These are phyloP conservation scores for Pemphigus obesinymphae DNA, from an alignment of 1,140 invertebrate species.

Conservation along the genomic window DNA sequence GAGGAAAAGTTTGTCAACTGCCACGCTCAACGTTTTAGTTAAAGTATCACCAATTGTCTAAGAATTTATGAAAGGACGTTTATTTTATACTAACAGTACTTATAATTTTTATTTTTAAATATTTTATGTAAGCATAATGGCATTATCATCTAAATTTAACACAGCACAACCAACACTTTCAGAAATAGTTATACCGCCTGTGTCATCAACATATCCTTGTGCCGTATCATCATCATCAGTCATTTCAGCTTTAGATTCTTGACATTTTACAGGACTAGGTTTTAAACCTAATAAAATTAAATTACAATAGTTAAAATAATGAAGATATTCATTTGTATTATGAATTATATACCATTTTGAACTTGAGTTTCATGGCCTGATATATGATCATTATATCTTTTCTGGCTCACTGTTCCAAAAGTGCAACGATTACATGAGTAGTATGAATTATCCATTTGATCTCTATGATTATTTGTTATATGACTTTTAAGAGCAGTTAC, in stretches of 20 bases:
- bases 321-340: background rate
- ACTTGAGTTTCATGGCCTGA: constrained; percentile 41
- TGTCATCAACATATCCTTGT: constrained; percentile 57
- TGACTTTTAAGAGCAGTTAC: constrained; percentile 61
- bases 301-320: background rate
- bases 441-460: constrained; percentile 40
- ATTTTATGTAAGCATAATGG: constrained; percentile 18
- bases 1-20: too few species aligned
- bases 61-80: too few species aligned
- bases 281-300: constrained; percentile 30
- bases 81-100: too few species aligned
- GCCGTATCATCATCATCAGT: constrained; percentile 52
- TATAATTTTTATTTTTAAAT: background rate
- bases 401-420: constrained; percentile 41
- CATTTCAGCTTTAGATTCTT: constrained; percentile 45
- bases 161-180: constrained; percentile 44
- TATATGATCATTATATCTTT: constrained; percentile 34
- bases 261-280: constrained; percentile 46
- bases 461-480: constrained; percentile 54
- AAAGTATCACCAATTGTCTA: too few species aligned
- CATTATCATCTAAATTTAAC: constrained; percentile 35
- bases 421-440: constrained; percentile 30
- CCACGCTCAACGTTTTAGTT: too few species aligned
- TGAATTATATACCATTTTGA: constrained; percentile 17
- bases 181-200: constrained; percentile 61